Percentiles rank a stretch among this genome's conserved stretches.
Conservation (phyloP, 2,797 vertebrate species). For the Pyrocephalus nanus region DNA sequence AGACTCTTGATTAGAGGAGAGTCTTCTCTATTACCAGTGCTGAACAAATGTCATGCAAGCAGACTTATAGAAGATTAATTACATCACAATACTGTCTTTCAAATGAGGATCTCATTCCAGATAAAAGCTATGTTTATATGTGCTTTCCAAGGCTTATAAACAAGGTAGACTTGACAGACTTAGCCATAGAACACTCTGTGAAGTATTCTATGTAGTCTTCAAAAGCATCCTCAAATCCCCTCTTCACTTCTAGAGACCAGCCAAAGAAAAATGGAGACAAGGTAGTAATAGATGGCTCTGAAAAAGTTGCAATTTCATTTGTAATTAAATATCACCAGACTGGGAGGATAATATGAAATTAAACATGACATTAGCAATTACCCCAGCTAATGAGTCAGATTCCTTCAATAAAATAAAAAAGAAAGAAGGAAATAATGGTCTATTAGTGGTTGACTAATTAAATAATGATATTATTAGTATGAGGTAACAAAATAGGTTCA, state of each 20-base stretch:
- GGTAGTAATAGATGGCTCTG: not conserved
- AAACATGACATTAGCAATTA: slow-evolving; percentile 35
- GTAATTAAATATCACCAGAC: slow-evolving; percentile 18
- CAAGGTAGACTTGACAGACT: not conserved
- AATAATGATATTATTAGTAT: slow-evolving; percentile 17
- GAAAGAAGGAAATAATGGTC: not conserved
- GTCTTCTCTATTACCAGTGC: not conserved
- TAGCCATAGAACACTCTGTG: not conserved
- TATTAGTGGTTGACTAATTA: slow-evolving; percentile 19
- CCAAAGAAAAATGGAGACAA: not conserved
- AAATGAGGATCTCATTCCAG: not conserved
- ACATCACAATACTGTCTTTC: not conserved
- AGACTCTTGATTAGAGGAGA: not conserved
- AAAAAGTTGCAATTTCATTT: slow-evolving; percentile 8
- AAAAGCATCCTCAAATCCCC: not conserved
- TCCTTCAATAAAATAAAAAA: not conserved
- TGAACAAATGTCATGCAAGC: not conserved
- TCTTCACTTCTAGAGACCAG: not conserved
- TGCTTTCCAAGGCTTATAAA: not conserved
- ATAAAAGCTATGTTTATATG: not conserved
- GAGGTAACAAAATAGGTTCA: not conserved
- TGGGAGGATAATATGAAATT: slow-evolving; percentile 28
- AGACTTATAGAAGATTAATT: not conserved
- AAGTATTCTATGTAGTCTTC: not conserved
- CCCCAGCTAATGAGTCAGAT: slow-evolving; percentile 28